These are phyloP conservation scores for Cyanoramphus novaezelandiae DNA, from an alignment of 2,113 vertebrate genomes.

Conservation along the genomic window DNA sequence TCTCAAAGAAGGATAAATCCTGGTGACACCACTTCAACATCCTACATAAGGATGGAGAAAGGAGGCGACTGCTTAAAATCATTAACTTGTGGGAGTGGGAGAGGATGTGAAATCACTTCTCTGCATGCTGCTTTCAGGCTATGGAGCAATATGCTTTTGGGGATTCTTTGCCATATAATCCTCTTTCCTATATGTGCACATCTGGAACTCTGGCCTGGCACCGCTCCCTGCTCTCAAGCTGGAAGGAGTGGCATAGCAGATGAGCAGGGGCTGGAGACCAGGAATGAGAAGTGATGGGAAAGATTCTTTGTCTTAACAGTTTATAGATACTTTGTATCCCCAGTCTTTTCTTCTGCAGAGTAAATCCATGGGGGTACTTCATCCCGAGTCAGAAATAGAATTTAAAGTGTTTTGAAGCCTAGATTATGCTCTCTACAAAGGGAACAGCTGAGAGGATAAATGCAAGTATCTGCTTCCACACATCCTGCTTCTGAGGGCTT, in stretches of 20 bases:
- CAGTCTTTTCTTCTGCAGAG: not conserved
- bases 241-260: not conserved
- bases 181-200: not conserved
- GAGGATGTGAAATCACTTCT: not conserved
- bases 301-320: not conserved
- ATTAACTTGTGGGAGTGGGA: not conserved
- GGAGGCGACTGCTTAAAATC: not conserved
- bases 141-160: not conserved
- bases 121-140: not conserved
- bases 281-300: not conserved
- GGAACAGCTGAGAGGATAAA: not conserved
- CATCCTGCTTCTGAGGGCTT: not conserved
- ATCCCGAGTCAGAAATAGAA: not conserved
- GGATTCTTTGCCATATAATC: slow-evolving; percentile 19
- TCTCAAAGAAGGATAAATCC: not conserved
- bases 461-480: not conserved
- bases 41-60: not conserved
- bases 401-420: not conserved
- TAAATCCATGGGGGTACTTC: not conserved
- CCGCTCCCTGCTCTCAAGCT: not conserved
- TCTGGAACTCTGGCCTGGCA: slow-evolving; percentile 32
- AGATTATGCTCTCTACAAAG: not conserved
- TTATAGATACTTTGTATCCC: not conserved
- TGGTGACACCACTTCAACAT: not conserved
- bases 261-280: not conserved